Conservation (phyloP, 2,113 vertebrate species). For the Nycticryphes semicollaris region DNA sequence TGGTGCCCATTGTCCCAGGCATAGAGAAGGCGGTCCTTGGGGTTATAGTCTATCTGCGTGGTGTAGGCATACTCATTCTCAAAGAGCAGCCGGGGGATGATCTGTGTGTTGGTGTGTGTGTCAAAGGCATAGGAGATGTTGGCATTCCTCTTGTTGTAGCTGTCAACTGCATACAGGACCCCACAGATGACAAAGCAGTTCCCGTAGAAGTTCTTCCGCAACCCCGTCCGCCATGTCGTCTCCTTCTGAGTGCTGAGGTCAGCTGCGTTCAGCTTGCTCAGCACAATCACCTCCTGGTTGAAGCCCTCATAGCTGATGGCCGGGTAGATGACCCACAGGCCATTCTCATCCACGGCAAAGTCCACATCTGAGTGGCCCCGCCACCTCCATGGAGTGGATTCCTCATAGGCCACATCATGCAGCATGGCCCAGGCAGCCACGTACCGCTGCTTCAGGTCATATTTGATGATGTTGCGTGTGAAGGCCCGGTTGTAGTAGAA, state of each 20-base stretch:
- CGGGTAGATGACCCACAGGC: slow-evolving; percentile 94
- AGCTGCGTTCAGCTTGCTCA: slow-evolving; percentile 86
- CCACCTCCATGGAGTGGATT: slow-evolving; percentile 88
- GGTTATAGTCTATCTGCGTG: slow-evolving; percentile 97
- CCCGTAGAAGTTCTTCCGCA: slow-evolving; percentile 87
- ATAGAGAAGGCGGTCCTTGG: slow-evolving; percentile 91
- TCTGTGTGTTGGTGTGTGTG: slow-evolving; percentile 98
- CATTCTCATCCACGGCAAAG: slow-evolving; percentile 92
- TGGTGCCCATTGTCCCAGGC: slow-evolving; percentile 98
- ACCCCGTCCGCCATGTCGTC: slow-evolving; percentile 93
- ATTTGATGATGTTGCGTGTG: slow-evolving; percentile 96
- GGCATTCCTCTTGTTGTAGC: slow-evolving; percentile 85
- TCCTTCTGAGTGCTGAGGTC: slow-evolving; percentile 93
- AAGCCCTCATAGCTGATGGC: slow-evolving; percentile 91
- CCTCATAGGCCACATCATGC: slow-evolving; percentile 87
- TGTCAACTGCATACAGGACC: slow-evolving; percentile 94
- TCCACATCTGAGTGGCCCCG: slow-evolving; percentile 89
- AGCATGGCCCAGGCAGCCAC: slow-evolving; percentile 96
- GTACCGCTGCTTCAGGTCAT: slow-evolving; percentile 84
- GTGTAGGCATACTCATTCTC: slow-evolving; percentile 92
- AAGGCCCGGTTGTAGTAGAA: slow-evolving; percentile 97
- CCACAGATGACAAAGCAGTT: slow-evolving; percentile 97
- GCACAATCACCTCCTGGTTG: slow-evolving; percentile 90
- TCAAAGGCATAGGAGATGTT: slow-evolving; percentile 96
- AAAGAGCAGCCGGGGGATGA: slow-evolving; percentile 91